phyloP scores from a whole-genome alignment of 2,888 invertebrate genomes.

The Rhaphigaster nebulosa region DNA sequence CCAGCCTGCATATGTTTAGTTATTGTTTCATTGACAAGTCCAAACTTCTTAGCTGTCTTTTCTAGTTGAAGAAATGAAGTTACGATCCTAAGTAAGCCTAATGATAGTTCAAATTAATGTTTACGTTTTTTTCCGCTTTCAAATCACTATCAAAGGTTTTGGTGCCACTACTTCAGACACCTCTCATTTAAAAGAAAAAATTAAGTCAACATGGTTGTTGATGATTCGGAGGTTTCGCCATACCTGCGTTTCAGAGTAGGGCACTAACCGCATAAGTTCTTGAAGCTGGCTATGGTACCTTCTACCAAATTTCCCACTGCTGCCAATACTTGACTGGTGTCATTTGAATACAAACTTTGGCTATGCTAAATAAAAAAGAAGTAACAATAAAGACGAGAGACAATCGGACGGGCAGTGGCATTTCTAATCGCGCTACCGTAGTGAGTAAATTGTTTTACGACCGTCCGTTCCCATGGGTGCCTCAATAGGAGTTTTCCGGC shows the following conservation, averaged over 20 bases:
- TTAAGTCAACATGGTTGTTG: background rate
- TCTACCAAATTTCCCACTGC: background rate
- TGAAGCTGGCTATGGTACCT: background rate
- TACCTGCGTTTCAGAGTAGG: background rate
- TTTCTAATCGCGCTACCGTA: conserved; percentile 13
- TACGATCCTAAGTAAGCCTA: too few relatives aligned
- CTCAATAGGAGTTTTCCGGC: conserved; percentile 33
- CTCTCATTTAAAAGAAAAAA: too few relatives aligned
- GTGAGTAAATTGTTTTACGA: conserved; percentile 56
- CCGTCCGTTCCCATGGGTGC: conserved; percentile 14
- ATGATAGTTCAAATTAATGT: too few relatives aligned
- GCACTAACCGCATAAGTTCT: background rate
- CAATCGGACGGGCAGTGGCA: background rate
- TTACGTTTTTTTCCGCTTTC: too few relatives aligned
- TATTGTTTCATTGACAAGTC: too few relatives aligned
- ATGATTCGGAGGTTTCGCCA: background rate
- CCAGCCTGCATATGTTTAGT: too few relatives aligned
- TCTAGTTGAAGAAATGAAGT: too few relatives aligned
- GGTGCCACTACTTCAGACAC: too few relatives aligned
- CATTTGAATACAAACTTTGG: conserved; percentile 24
- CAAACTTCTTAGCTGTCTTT: too few relatives aligned
- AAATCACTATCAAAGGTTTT: too few relatives aligned
- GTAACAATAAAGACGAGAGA: background rate
- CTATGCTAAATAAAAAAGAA: background rate
- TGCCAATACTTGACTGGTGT: background rate